Percentiles rank a stretch among this genome's conserved stretches.
phyloP scores from a whole-genome alignment of 2,113 vertebrate species.

The Planiliza haematocheilus region DNA sequence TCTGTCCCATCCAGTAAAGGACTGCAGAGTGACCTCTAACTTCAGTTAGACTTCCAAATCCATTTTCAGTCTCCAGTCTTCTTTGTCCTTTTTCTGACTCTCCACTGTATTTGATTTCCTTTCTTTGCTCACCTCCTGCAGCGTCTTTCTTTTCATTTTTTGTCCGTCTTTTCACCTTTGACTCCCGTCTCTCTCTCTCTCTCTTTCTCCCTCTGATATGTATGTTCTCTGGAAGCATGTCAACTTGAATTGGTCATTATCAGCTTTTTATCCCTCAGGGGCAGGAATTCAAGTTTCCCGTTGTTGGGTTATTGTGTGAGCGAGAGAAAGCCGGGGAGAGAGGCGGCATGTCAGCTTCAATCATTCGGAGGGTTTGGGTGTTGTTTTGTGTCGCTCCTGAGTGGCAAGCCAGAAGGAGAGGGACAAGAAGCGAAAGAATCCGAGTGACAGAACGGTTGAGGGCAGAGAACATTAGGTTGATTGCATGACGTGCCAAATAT shows the following conservation, averaged over 20 bases:
- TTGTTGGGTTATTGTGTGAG: conserved; percentile 11
- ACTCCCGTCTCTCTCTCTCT: neutral
- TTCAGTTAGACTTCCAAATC: neutral
- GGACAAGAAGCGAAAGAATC: neutral
- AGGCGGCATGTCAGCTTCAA: conserved; percentile 31
- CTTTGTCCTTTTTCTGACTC: neutral
- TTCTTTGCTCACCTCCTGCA: neutral
- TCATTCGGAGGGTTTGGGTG: conserved; percentile 42
- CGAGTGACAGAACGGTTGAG: neutral
- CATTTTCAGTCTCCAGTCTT: neutral
- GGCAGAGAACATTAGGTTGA: conserved; percentile 11
- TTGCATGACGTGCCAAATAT: conserved; percentile 19
- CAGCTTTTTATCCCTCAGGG: conserved; percentile 32
- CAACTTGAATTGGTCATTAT: conserved; percentile 59
- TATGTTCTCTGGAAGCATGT: conserved; percentile 31
- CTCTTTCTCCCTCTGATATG: conserved; percentile 13
- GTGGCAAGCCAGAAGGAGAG: neutral
- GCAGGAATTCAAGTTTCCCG: conserved; percentile 23
- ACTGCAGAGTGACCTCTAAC: neutral
- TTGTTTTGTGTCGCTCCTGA: conserved; percentile 19
- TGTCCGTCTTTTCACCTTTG: neutral
- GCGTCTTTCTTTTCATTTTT: neutral
- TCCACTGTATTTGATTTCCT: neutral
- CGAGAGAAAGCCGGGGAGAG: neutral
- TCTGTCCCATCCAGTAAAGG: too few relatives aligned